Percentiles rank a stretch among this genome's conserved stretches.
Evolutionary conservation across 2,888 invertebrate species (phyloP).

Genomic region (Heterodera filipjevi): DNA sequence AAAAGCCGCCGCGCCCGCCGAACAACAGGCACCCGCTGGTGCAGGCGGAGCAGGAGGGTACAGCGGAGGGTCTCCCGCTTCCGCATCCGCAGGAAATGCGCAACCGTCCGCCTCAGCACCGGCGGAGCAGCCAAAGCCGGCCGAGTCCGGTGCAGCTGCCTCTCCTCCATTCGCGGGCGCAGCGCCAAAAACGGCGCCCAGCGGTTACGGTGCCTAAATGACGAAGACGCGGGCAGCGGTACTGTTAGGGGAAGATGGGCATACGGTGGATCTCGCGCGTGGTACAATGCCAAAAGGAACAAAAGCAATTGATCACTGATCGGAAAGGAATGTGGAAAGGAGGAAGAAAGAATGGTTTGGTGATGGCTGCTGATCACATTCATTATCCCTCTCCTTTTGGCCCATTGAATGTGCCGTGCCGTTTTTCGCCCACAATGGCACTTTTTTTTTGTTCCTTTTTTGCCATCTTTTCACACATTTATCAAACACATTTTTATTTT

Average conservation of each 20-base stretch:
- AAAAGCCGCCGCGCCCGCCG: background rate
- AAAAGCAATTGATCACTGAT: background rate
- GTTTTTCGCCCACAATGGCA: background rate
- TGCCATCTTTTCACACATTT: background rate
- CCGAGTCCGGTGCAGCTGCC: conserved; percentile 26
- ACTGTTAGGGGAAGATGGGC: background rate
- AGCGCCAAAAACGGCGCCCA: conserved; percentile 7
- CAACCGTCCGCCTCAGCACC: conserved; percentile 28
- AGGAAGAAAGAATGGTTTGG: background rate
- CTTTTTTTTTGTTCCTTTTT: background rate
- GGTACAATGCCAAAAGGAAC: background rate
- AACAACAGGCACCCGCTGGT: background rate
- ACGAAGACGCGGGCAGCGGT: background rate
- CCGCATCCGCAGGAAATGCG: background rate
- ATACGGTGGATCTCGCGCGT: background rate
- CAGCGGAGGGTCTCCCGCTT: background rate
- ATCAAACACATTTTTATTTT: background rate
- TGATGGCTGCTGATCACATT: background rate
- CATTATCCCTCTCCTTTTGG: background rate
- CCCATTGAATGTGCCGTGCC: background rate
- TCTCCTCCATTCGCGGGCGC: background rate
- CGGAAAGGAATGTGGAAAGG: background rate
- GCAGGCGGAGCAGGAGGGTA: background rate
- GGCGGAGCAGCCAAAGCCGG: background rate
- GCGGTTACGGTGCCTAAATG: background rate